These are phyloP conservation scores for Anagrus nilaparvatae DNA, from an alignment of 1,140 invertebrate species.

Conservation along the genomic window DNA sequence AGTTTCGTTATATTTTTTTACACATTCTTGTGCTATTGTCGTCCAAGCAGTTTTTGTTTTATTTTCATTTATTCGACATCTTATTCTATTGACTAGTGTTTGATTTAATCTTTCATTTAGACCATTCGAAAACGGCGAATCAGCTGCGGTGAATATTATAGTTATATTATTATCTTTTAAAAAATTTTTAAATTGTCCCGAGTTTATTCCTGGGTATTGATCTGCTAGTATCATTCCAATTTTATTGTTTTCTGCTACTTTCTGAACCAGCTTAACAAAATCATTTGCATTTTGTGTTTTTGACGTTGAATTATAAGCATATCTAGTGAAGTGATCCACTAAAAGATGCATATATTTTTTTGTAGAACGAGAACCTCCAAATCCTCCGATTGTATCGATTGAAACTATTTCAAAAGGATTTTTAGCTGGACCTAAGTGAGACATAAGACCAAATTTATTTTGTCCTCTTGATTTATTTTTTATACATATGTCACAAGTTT, in stretches of 20 bases:
- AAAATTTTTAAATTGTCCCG: slow-evolving; percentile 17
- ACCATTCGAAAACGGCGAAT: slow-evolving; percentile 15
- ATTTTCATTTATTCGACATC: slow-evolving; percentile 13
- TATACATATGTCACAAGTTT: slow-evolving; percentile 12
- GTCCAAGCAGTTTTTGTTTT: slow-evolving; percentile 11
- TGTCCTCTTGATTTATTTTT: slow-evolving; percentile 18
- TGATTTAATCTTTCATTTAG: slow-evolving; percentile 17
- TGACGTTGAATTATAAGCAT: slow-evolving; percentile 27
- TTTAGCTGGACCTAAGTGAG: slow-evolving; percentile 18
- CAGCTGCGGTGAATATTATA: slow-evolving; percentile 15
- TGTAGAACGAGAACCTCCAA: slow-evolving; percentile 24
- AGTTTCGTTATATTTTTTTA: slow-evolving; percentile 10
- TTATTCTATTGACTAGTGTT: slow-evolving; percentile 16
- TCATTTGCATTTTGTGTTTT: slow-evolving; percentile 26
- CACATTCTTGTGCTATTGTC: slow-evolving; percentile 11
- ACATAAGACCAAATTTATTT: slow-evolving; percentile 17
- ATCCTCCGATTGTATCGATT: slow-evolving; percentile 29
- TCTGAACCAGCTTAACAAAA: slow-evolving; percentile 33
- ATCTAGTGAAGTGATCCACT: slow-evolving; percentile 27
- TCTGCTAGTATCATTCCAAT: slow-evolving; percentile 20
- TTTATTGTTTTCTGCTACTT: slow-evolving; percentile 17
- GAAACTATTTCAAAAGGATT: slow-evolving; percentile 31
- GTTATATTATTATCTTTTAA: slow-evolving; percentile 9
- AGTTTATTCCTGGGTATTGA: slow-evolving; percentile 18
- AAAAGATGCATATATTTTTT: slow-evolving; percentile 28